These are phyloP conservation scores for Artibeus jamaicensis DNA, from an alignment of 2,797 vertebrate species.

Conservation along the genomic window DNA sequence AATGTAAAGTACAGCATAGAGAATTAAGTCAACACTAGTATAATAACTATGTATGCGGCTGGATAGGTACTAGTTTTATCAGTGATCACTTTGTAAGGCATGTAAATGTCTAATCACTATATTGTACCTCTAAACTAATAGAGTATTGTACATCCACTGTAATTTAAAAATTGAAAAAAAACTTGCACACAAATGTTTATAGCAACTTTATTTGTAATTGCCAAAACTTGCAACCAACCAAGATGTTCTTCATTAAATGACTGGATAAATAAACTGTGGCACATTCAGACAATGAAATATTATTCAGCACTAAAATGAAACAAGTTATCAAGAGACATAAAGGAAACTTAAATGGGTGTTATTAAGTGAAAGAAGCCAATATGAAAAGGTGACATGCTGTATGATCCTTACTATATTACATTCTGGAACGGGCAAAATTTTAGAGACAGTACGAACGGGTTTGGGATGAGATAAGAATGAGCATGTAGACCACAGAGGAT, in stretches of 20 bases:
- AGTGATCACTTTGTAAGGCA: too few species aligned
- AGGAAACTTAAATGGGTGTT: background rate
- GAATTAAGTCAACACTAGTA: background rate
- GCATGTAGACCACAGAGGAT: background rate
- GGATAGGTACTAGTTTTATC: too few species aligned
- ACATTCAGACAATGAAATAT: too few species aligned
- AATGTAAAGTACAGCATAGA: background rate
- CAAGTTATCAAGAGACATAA: background rate
- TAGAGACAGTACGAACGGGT: background rate
- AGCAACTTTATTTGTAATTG: background rate
- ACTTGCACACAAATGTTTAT: background rate
- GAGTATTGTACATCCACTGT: background rate
- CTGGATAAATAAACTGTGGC: too few species aligned
- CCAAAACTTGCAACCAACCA: conserved; percentile 14
- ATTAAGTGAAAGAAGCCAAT: background rate
- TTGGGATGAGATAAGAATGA: background rate
- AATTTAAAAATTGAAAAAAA: background rate
- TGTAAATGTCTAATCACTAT: background rate
- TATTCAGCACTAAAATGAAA: too few species aligned
- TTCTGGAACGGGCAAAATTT: background rate
- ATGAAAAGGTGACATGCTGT: background rate
- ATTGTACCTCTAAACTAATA: background rate
- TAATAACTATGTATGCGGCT: too few species aligned
- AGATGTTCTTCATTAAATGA: background rate
- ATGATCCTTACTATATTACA: background rate